Evolutionary conservation across 2,888 invertebrate genomes (phyloP).

Genomic region (Priocnemis perturbator): DNA sequence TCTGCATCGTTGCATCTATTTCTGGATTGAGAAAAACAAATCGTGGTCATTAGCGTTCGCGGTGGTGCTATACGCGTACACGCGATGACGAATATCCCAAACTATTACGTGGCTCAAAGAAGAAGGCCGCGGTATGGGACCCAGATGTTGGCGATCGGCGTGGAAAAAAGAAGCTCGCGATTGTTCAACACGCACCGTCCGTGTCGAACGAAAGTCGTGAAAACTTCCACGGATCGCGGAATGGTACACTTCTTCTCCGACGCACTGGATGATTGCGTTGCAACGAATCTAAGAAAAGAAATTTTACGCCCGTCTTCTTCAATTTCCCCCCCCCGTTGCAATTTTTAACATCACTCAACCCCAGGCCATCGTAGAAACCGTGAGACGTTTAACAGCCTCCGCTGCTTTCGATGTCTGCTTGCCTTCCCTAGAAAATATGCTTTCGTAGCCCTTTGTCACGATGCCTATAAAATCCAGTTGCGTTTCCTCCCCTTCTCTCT

Average conservation of each 20-base stretch:
- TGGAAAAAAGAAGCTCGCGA: slow-evolving; percentile 13
- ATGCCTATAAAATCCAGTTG: too few species aligned
- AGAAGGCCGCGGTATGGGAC: slow-evolving; percentile 16
- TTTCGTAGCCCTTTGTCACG: too few species aligned
- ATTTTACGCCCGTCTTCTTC: too few species aligned
- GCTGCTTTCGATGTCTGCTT: too few species aligned
- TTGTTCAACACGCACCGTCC: not conserved
- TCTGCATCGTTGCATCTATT: slow-evolving; percentile 15
- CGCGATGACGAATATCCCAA: slow-evolving; percentile 23
- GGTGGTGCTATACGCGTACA: slow-evolving; percentile 1
- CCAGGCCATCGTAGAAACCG: not conserved
- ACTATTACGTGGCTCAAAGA: slow-evolving; percentile 28
- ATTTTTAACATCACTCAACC: slow-evolving; percentile 3
- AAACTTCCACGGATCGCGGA: not conserved
- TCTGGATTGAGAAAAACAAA: slow-evolving; percentile 23
- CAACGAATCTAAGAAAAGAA: not conserved
- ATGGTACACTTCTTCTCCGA: not conserved
- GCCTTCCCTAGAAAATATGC: too few species aligned
- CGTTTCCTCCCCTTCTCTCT: too few species aligned
- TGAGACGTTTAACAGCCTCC: too few species aligned
- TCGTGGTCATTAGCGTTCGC: slow-evolving; percentile 13
- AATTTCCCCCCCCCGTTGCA: too few species aligned
- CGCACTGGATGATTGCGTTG: not conserved
- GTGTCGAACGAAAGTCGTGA: slow-evolving; percentile 9
- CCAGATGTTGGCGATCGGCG: slow-evolving; percentile 26